phyloP scores from a whole-genome alignment of 2,888 invertebrate species.

The Steinernema carpocapsae region DNA sequence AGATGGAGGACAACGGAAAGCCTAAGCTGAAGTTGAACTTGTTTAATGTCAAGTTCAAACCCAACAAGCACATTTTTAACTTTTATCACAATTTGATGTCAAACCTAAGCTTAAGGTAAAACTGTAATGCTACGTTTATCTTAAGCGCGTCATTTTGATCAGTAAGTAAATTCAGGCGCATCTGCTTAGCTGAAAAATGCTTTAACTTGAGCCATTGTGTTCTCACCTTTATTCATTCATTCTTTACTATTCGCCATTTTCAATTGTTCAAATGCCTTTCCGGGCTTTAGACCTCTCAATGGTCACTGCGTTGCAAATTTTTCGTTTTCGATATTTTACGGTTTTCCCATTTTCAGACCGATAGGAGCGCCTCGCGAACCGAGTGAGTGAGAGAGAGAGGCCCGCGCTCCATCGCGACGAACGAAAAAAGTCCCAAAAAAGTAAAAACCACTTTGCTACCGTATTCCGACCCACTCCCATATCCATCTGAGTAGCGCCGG shows the following conservation, averaged over 20 bases:
- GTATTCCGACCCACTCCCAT: not conserved
- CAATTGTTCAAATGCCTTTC: too few relatives aligned
- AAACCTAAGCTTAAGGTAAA: too few relatives aligned
- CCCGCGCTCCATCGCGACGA: conserved; percentile 29
- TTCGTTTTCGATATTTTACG: too few relatives aligned
- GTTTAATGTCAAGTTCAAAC: too few relatives aligned
- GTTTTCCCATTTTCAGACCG: conserved; percentile 23
- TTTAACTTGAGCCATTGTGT: not conserved
- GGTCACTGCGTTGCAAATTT: too few relatives aligned
- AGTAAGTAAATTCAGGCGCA: not conserved
- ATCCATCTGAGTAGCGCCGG: not conserved
- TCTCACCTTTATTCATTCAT: not conserved
- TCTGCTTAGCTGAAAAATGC: not conserved
- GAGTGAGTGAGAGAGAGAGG: conserved; percentile 32
- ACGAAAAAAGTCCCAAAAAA: conserved; percentile 3
- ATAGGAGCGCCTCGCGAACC: conserved; percentile 5
- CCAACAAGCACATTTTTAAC: too few relatives aligned
- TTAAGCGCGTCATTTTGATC: too few relatives aligned
- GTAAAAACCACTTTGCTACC: not conserved
- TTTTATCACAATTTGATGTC: too few relatives aligned
- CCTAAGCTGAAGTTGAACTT: too few relatives aligned
- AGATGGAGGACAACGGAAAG: too few relatives aligned
- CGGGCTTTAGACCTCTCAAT: too few relatives aligned
- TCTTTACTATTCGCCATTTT: not conserved
- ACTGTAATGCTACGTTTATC: too few relatives aligned